Evolutionary conservation across 2,797 vertebrate species (phyloP).

Genomic region (Antrozous pallidus): DNA sequence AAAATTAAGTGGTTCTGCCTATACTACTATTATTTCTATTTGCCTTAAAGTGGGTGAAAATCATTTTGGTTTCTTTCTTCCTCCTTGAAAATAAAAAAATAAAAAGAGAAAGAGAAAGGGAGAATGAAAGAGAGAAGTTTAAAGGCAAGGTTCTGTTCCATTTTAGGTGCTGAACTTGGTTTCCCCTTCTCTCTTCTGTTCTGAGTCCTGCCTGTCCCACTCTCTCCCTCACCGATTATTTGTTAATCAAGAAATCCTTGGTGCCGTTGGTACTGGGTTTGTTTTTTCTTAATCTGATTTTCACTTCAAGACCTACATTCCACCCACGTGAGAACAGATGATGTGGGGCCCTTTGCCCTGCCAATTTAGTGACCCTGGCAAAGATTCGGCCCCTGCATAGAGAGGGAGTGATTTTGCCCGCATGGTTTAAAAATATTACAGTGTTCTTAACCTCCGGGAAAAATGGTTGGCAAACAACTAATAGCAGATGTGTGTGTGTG

Average conservation of each 20-base stretch:
- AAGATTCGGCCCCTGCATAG: neutral
- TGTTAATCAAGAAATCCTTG: neutral
- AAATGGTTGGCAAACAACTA: conserved; percentile 55
- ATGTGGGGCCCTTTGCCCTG: conserved; percentile 38
- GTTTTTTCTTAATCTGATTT: neutral
- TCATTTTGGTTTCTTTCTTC: neutral
- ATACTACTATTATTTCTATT: neutral
- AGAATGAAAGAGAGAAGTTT: neutral
- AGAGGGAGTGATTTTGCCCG: conserved; percentile 14
- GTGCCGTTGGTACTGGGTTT: neutral
- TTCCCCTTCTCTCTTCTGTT: neutral
- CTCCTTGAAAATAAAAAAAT: neutral
- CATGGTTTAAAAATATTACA: conserved; percentile 58
- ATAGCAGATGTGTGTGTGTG: neutral
- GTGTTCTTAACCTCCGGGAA: conserved; percentile 53
- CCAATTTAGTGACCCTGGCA: conserved; percentile 29
- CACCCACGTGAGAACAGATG: conserved; percentile 44
- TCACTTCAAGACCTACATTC: conserved; percentile 17
- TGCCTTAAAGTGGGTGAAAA: neutral
- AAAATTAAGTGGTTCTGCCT: neutral
- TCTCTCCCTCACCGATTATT: neutral
- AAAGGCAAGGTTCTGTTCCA: neutral
- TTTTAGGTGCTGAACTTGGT: too few relatives aligned
- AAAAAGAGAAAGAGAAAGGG: neutral
- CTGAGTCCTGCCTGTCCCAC: neutral